A percentile compares a stretch with the other conserved stretches of the same genome.
Evolutionary conservation across 2,888 invertebrate genomes (phyloP).

Genomic region (Ryuthela nishihirai): DNA sequence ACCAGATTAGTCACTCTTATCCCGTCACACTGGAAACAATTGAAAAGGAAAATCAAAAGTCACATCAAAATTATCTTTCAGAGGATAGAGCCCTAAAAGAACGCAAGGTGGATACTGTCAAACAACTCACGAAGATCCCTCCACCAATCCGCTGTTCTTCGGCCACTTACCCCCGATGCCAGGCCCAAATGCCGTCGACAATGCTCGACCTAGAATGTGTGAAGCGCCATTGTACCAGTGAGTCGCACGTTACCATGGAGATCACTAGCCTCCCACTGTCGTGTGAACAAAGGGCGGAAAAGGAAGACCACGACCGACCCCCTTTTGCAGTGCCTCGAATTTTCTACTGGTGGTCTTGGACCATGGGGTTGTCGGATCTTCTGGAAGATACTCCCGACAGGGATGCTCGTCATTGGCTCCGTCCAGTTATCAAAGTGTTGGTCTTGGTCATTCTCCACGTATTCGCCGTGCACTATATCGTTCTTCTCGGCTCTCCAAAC

Average conservation of each 20-base stretch:
- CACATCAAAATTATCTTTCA: too few relatives aligned
- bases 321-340: slow-evolving; percentile 22
- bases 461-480: slow-evolving; percentile 31
- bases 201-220: slow-evolving; percentile 37
- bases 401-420: slow-evolving; percentile 19
- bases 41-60: too few relatives aligned
- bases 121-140: slow-evolving; percentile 18
- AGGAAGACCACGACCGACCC: slow-evolving; percentile 21
- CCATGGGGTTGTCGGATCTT: slow-evolving; percentile 26
- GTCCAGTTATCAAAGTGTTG: slow-evolving; percentile 25
- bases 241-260: slow-evolving; percentile 34
- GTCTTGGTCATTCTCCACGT: slow-evolving; percentile 27
- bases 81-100: too few relatives aligned
- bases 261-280: slow-evolving; percentile 29
- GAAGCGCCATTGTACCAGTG: slow-evolving; percentile 32
- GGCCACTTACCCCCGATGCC: slow-evolving; percentile 10
- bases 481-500: slow-evolving; percentile 27
- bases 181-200: slow-evolving; percentile 11
- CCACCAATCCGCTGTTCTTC: slow-evolving; percentile 9
- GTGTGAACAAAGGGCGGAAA: slow-evolving; percentile 20
- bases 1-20: too few relatives aligned
- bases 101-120: slow-evolving; percentile 25
- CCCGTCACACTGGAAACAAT: too few relatives aligned
- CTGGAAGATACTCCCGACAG: slow-evolving; percentile 24
- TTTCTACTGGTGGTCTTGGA: slow-evolving; percentile 38